These are phyloP conservation scores for Acanthiza pusilla DNA, from an alignment of 2,797 vertebrate genomes.

Conservation along the genomic window DNA sequence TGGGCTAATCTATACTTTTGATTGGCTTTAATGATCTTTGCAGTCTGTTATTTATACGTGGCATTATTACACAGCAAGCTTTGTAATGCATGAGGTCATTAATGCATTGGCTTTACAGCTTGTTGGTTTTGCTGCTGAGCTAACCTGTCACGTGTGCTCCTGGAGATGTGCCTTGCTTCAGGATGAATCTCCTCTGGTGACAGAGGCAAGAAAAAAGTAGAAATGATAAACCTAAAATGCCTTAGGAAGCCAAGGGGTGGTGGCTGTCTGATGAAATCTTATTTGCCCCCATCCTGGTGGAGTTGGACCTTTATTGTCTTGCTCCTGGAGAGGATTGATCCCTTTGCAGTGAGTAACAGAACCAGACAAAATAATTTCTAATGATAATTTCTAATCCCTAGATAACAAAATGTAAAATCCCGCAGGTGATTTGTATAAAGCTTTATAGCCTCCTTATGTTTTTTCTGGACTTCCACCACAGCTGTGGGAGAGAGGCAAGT, in stretches of 20 bases:
- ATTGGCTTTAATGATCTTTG: constrained; percentile 50
- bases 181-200: neutral
- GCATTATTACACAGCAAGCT: neutral
- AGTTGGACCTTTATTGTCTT: neutral
- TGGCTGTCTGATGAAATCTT: neutral
- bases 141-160: neutral
- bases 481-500: neutral
- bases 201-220: neutral
- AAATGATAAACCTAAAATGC: neutral
- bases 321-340: neutral
- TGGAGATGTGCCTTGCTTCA: neutral
- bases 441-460: neutral
- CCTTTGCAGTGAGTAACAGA: neutral
- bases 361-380: neutral
- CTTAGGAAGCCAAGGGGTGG: neutral
- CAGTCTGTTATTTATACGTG: neutral
- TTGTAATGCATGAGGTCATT: neutral
- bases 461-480: neutral
- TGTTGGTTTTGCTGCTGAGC: constrained; percentile 18
- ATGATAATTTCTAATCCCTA: neutral
- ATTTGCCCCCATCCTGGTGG: neutral
- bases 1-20: constrained; percentile 31
- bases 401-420: neutral
- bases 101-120: neutral
- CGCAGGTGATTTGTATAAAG: neutral